Percentiles rank a stretch among this genome's conserved stretches.
Evolutionary conservation across 2,888 invertebrate genomes (phyloP).

Genomic region (Cepaea hortensis): DNA sequence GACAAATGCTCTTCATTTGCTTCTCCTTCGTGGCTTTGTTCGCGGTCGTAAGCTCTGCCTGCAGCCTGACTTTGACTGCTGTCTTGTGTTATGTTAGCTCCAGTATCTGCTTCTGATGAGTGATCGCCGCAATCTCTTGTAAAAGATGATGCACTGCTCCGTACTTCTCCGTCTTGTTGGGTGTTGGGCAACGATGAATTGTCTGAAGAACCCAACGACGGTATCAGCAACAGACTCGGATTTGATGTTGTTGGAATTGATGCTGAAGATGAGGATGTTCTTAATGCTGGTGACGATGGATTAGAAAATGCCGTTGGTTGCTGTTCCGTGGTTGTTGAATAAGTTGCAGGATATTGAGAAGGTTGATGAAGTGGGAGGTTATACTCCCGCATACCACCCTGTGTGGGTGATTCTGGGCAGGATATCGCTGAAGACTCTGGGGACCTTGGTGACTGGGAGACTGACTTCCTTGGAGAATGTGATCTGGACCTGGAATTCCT

Average conservation of each 20-base stretch:
- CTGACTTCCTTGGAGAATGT: conserved; percentile 9
- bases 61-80: neutral
- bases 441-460: neutral
- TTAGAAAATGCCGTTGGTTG: too few relatives aligned
- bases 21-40: neutral
- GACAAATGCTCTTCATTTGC: neutral
- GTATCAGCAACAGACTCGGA: too few relatives aligned
- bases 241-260: neutral
- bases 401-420: neutral
- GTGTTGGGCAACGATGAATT: neutral
- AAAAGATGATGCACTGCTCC: too few relatives aligned
- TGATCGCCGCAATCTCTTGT: neutral
- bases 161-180: neutral
- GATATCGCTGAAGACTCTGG: neutral
- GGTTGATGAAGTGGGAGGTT: neutral
- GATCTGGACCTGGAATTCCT: conserved; percentile 10
- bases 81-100: neutral
- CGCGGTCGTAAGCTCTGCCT: neutral
- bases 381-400: neutral
- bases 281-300: neutral
- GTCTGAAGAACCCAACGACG: neutral
- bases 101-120: neutral
- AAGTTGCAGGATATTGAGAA: neutral
- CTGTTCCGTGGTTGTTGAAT: neutral
- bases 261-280: neutral